phyloP scores from a whole-genome alignment of 23 tunicate genomes.

The Styela plicata region DNA sequence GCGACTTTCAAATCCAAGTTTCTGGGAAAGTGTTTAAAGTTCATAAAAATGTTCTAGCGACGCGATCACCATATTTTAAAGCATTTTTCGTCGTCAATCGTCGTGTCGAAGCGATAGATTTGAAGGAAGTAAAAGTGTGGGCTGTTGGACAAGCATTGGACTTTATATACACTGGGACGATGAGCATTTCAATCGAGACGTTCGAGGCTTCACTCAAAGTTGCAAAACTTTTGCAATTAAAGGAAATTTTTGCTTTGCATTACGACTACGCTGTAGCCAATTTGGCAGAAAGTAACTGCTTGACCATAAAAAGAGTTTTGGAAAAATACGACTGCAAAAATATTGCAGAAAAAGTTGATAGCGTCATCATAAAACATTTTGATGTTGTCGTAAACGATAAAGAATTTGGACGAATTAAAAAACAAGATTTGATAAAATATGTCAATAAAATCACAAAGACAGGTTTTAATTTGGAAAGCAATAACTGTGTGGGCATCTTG shows the following conservation, averaged over 20 bases:
- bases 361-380: not conserved
- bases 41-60: not conserved
- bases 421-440: not conserved
- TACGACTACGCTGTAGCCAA: not conserved
- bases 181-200: not conserved
- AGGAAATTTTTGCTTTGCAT: not conserved
- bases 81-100: not conserved
- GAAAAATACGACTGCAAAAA: constrained; percentile 1
- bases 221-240: not conserved
- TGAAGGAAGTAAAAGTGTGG: not conserved
- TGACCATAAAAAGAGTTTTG: not conserved
- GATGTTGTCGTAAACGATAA: not conserved
- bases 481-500: not conserved
- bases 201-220: not conserved
- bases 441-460: not conserved
- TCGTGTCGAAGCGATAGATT: not conserved
- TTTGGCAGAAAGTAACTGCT: not conserved
- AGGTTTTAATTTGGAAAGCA: not conserved
- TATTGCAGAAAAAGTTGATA: not conserved
- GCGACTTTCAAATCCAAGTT: constrained; percentile 1
- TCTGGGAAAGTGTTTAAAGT: not conserved
- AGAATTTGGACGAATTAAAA: not conserved
- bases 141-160: not conserved
- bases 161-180: constrained; percentile 1
- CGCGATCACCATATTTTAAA: constrained; percentile 4